Base-by-base conservation (phyloP, 1,140 invertebrate genomes). In the Drosophila triauraria region DNA sequence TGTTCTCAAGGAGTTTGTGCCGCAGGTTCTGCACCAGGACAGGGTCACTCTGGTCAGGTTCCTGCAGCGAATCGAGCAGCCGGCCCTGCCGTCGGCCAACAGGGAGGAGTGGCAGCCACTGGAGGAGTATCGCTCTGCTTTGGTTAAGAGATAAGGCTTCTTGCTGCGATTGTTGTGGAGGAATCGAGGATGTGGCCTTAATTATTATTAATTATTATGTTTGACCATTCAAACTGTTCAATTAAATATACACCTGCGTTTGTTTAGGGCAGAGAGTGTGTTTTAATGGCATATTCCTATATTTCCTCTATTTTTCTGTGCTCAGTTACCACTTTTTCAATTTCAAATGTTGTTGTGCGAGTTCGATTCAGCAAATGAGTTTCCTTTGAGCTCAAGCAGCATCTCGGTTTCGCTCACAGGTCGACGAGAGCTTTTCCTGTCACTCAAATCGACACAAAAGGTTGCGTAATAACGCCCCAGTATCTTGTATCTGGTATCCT, bases 21-120 rank as follows among this genome's bases (percentile, higher is more conserved):
- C 77, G 0, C 85, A 78, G 40, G 13, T 88, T 6, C 42, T 88
- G 7, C 27, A 30, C 2, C 84, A 88, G 62, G 84, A 88, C 27
- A 71, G 65, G 42, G 4, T 40, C 0, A 53, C 7, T 2, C 25
- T 88, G 2, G 10, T 57, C 2, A n/a, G 42, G 1, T 64, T 46
- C 8, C n/a, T 88, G 13, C 9, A 64, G 15, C 13, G 6, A 10
- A 63, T 78, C 40, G 64, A 80, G 10, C 40, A 71, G 8, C 44
- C 62, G 1, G 25, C 40, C 0, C 17, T 84, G 10, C 58, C 74
- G 2, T 50, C 63, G 5, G 68, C 46, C 9, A 27, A 12, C 0
- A 23, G 15, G 0, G 47, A 68, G 9, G 62, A 69, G 4, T 81
- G 78, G 72, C 35, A 53, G 27, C 64, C 77, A 0, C 30, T 90